Percentiles rank a stretch among this genome's conserved stretches.
These are phyloP conservation scores for Cenopis cana DNA, from an alignment of 2,888 invertebrate genomes.

Conservation along the genomic window DNA sequence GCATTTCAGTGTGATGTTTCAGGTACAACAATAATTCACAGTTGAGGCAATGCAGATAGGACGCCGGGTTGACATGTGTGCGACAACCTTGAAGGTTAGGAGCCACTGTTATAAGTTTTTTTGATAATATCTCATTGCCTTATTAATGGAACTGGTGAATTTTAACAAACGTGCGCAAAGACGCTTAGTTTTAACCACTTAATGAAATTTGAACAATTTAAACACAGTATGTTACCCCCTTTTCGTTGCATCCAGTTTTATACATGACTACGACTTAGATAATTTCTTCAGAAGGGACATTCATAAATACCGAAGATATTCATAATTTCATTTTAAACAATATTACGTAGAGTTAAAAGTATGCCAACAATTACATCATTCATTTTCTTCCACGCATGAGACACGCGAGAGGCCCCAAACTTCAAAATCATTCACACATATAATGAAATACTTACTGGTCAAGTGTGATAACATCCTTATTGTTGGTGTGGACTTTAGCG, in stretches of 20 bases:
- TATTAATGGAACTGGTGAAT: neutral
- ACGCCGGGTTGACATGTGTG: neutral
- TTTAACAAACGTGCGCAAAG: neutral
- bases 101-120: neutral
- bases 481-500: slow-evolving; percentile 94
- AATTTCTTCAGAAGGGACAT: slow-evolving; percentile 24
- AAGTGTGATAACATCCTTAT: slow-evolving; percentile 95
- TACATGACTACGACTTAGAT: neutral
- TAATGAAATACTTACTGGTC: slow-evolving; percentile 94
- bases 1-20: neutral
- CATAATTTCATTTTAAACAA: neutral
- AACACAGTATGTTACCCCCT: neutral
- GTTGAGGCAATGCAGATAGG: neutral
- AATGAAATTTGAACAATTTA: neutral
- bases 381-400: slow-evolving; percentile 33
- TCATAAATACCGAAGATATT: slow-evolving; percentile 36
- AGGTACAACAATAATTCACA: neutral
- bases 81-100: neutral
- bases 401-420: slow-evolving; percentile 1
- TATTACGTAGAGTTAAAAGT: neutral
- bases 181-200: neutral
- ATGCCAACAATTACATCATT: slow-evolving; percentile 48
- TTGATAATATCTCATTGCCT: neutral
- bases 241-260: neutral
- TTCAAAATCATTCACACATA: slow-evolving; percentile 31